phyloP scores from a whole-genome alignment of 2,888 invertebrate species.

The Ochropacha duplaris region DNA sequence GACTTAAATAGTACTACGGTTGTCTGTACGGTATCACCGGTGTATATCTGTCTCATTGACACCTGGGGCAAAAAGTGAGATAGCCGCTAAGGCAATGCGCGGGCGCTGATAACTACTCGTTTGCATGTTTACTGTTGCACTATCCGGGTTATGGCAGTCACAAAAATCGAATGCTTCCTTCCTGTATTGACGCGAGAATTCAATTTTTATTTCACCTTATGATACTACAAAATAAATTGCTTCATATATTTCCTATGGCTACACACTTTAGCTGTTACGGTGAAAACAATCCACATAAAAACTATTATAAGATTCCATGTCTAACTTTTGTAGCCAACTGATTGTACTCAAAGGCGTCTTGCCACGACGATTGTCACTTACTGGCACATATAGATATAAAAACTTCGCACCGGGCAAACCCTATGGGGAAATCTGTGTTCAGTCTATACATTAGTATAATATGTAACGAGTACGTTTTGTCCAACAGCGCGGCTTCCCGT shows the following conservation, averaged over 20 bases:
- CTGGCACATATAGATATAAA: too few species aligned
- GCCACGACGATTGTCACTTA: too few species aligned
- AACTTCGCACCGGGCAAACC: too few species aligned
- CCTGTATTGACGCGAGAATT: conserved; percentile 23
- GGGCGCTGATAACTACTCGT: conserved; percentile 15
- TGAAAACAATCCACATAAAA: too few species aligned
- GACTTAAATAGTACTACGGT: conserved; percentile 34
- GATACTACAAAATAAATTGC: too few species aligned
- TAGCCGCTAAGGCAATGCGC: conserved; percentile 9
- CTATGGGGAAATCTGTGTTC: too few species aligned
- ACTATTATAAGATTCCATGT: too few species aligned
- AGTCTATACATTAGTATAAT: too few species aligned
- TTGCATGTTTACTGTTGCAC: conserved; percentile 27
- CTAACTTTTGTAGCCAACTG: too few species aligned
- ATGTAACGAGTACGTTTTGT: conserved; percentile 14
- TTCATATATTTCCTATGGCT: too few species aligned
- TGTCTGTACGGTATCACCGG: conserved; percentile 20
- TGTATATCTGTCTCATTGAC: conserved; percentile 22
- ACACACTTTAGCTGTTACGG: too few species aligned
- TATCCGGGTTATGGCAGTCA: conserved; percentile 26
- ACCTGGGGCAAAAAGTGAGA: conserved; percentile 17
- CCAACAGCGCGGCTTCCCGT: conserved; percentile 85
- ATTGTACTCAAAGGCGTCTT: too few species aligned
- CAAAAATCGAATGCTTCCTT: conserved; percentile 29
- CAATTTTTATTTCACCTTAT: not conserved